Evolutionary conservation across 2,888 invertebrate genomes (phyloP).

Genomic region (Myathropa florea): DNA sequence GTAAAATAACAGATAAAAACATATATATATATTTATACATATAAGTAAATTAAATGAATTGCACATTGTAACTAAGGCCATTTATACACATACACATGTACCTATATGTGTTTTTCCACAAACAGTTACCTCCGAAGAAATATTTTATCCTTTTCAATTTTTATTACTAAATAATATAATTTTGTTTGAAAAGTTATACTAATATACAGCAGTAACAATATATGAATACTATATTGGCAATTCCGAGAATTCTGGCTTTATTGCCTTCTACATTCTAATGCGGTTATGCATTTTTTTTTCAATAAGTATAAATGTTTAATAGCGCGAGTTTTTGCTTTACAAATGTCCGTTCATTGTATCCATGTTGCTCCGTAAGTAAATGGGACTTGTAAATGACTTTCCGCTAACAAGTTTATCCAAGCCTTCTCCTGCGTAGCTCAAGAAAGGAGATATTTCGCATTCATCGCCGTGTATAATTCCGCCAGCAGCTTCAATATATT

Average conservation of each 20-base stretch:
- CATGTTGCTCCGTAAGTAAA: constrained; percentile 82
- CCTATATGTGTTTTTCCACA: neutral
- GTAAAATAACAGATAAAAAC: neutral
- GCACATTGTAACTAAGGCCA: constrained; percentile 34
- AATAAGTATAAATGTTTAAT: constrained; percentile 17
- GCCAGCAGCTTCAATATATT: constrained; percentile 90
- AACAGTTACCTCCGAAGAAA: neutral
- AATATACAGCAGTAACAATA: constrained; percentile 36
- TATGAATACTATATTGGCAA: constrained; percentile 64
- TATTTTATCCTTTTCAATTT: no score
- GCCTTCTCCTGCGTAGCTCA: constrained; percentile 95
- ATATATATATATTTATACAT: neutral
- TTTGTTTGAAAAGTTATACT: neutral
- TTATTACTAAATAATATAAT: neutral
- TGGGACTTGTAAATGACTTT: constrained; percentile 86
- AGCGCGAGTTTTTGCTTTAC: constrained; percentile 62
- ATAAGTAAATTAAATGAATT: constrained; percentile 19
- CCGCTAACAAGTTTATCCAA: constrained; percentile 85
- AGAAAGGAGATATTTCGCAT: constrained; percentile 94
- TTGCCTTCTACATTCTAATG: constrained; percentile 24
- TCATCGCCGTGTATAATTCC: constrained; percentile 86
- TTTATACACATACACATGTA: neutral
- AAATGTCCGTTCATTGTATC: constrained; percentile 78
- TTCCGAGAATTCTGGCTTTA: constrained; percentile 44
- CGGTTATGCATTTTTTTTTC: constrained; percentile 1